Evolutionary conservation across 1,140 invertebrate species (phyloP).

Genomic region (Drosophila athabasca): DNA sequence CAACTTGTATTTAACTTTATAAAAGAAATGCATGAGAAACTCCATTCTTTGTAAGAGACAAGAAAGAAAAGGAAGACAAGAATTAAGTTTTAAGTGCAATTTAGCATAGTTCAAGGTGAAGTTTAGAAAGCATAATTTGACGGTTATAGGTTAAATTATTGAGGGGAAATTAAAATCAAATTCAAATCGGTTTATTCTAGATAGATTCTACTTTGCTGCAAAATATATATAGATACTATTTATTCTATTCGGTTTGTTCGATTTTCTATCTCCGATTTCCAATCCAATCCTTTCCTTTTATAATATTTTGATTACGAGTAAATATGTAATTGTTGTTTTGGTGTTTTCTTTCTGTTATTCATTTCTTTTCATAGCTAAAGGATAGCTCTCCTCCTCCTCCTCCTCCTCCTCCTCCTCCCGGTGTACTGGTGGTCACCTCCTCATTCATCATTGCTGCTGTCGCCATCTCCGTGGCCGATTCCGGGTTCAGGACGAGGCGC

Average conservation of each 20-base stretch:
- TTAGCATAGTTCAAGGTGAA: not conserved
- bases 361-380: constrained; percentile 57
- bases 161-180: not conserved
- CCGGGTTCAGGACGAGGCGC: constrained; percentile 54
- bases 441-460: constrained; percentile 45
- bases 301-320: constrained; percentile 67
- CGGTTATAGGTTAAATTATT: not conserved
- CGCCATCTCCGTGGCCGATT: constrained; percentile 21
- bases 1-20: no score
- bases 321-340: constrained; percentile 60
- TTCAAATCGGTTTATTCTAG: constrained; percentile 13
- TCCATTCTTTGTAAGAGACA: not conserved
- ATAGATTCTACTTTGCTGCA: constrained; percentile 18
- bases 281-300: constrained; percentile 10
- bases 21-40: no score
- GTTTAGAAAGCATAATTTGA: not conserved
- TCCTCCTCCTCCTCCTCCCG: not conserved
- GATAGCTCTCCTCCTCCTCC: constrained; percentile 12
- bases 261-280: constrained; percentile 27
- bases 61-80: not conserved
- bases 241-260: constrained; percentile 10
- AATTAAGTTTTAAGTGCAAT: not conserved
- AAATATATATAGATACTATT: constrained; percentile 31
- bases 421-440: constrained; percentile 17
- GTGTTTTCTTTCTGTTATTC: constrained; percentile 31